Evolutionary conservation across 2,113 vertebrate species (phyloP).

Genomic region (Vanacampus margaritifer): DNA sequence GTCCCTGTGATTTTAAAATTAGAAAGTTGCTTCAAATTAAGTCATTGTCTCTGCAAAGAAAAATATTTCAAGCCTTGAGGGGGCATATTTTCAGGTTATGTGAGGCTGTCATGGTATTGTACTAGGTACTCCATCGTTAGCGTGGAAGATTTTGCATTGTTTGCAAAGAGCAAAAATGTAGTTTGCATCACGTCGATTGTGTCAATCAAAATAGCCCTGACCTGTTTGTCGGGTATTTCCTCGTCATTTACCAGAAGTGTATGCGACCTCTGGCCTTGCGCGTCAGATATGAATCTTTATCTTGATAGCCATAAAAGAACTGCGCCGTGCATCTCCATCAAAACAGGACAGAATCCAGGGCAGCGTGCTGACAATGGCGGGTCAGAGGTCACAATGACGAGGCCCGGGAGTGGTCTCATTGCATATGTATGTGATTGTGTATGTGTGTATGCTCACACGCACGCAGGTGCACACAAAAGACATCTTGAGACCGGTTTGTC

Average conservation of each 20-base stretch:
- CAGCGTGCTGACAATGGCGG: slow-evolving; percentile 54
- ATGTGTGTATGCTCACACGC: background rate
- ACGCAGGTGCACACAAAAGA: background rate
- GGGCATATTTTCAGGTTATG: no score
- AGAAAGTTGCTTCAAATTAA: no score
- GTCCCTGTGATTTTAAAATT: no score
- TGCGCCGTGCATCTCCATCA: slow-evolving; percentile 42
- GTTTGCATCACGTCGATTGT: background rate
- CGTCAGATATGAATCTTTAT: background rate
- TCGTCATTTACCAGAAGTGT: background rate
- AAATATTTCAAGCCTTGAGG: no score
- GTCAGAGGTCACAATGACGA: slow-evolving; percentile 42
- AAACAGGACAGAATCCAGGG: slow-evolving; percentile 47
- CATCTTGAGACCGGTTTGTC: slow-evolving; percentile 4
- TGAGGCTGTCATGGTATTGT: no score
- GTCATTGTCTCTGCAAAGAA: no score
- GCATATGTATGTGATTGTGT: background rate
- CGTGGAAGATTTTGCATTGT: background rate
- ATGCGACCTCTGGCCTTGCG: background rate
- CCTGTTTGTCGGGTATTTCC: slow-evolving; percentile 7
- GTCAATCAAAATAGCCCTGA: slow-evolving; percentile 39
- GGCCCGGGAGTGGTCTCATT: slow-evolving; percentile 37
- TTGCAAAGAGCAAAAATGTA: background rate
- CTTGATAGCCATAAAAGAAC: slow-evolving; percentile 9
- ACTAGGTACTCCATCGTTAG: no score